Base-by-base conservation (phyloP, 2,888 invertebrate genomes). In the Callyntrura guangdongensis region DNA sequence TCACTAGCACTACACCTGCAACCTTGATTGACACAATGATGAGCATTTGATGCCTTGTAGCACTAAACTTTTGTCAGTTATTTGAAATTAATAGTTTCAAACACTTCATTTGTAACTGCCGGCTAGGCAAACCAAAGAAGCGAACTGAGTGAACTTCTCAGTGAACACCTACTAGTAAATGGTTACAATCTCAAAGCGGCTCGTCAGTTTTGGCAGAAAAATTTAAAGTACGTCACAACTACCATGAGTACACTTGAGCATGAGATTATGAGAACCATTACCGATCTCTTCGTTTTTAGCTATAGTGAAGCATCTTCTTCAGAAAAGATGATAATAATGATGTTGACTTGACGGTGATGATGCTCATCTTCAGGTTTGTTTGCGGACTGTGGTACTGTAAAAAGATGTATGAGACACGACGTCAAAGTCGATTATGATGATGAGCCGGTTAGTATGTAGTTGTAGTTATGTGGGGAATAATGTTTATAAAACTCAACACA, bases 141-240 rank as follows among this genome's bases (percentile, higher is more conserved):
- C 22, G 36, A 36, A 36, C 36, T 6, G 36, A 61, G 79, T 45
- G 69, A 53, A 69, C 36, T 36, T 86, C 86, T 45, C 56, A 59
- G 49, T 74, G 74, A 86, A 59, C 72, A 86, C 87, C 81, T 27
- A 61, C 20, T 36, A 81, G 53, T 81, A 81, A 87, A 53, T 87
- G 87, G 56, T 36, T 36, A 17, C 64, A 56, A 64, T 69, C 81
- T 74, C 59, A 81, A 81, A 27, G 56, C 25, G n/a, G 59, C 22
- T 81, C 25, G 81, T 45, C 81, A 81, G 69, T 87, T 87, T 87
- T 87, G 87, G 17, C 87, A 81, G 53, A 86, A 86, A 49, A 77
- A 49, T 82, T 82, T 59, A 27, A 74, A 74, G 49, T 22, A 20
- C 49, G 74, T 11, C 8, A 74, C 36, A 36, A 6, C 12, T 49